phyloP scores from a whole-genome alignment of 2,113 vertebrate genomes.

The Hippocampus comes region DNA sequence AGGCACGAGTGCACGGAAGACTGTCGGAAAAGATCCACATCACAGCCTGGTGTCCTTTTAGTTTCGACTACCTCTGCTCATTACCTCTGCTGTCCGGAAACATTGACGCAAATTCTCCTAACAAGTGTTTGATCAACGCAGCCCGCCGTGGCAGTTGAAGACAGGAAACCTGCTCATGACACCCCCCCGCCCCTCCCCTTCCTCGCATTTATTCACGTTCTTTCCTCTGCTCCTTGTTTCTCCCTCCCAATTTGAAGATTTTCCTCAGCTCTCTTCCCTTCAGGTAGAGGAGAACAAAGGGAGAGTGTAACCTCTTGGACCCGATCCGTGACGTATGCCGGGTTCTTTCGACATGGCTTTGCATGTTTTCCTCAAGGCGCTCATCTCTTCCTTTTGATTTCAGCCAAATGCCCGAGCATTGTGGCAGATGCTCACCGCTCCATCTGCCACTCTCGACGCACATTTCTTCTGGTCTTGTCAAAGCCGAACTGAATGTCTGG shows the following conservation, averaged over 20 bases:
- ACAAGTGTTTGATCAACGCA: slow-evolving; percentile 62
- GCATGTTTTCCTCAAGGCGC: slow-evolving; percentile 59
- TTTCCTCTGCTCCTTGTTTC: background rate
- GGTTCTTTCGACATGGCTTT: slow-evolving; percentile 48
- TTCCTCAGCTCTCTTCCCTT: slow-evolving; percentile 23
- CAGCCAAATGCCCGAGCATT: slow-evolving; percentile 51
- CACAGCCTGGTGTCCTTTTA: slow-evolving; percentile 29
- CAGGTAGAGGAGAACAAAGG: slow-evolving; percentile 59
- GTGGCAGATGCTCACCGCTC: slow-evolving; percentile 63
- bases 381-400: slow-evolving; percentile 62
- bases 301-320: slow-evolving; percentile 59
- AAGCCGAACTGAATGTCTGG: slow-evolving; percentile 49
- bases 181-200: slow-evolving; percentile 5
- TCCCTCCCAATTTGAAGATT: slow-evolving; percentile 7
- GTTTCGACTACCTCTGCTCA: slow-evolving; percentile 48
- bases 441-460: slow-evolving; percentile 55
- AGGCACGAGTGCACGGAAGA: slow-evolving; percentile 34
- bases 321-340: slow-evolving; percentile 52
- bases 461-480: slow-evolving; percentile 53
- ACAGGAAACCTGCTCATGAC: slow-evolving; percentile 48
- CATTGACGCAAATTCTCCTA: slow-evolving; percentile 49
- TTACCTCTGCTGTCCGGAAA: slow-evolving; percentile 47
- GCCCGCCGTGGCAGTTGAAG: slow-evolving; percentile 24
- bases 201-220: background rate
- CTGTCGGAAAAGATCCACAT: slow-evolving; percentile 56